Percentiles rank a stretch among this genome's conserved stretches.
phyloP scores from a whole-genome alignment of 1,140 invertebrate genomes.

The Chironomus tepperi region DNA sequence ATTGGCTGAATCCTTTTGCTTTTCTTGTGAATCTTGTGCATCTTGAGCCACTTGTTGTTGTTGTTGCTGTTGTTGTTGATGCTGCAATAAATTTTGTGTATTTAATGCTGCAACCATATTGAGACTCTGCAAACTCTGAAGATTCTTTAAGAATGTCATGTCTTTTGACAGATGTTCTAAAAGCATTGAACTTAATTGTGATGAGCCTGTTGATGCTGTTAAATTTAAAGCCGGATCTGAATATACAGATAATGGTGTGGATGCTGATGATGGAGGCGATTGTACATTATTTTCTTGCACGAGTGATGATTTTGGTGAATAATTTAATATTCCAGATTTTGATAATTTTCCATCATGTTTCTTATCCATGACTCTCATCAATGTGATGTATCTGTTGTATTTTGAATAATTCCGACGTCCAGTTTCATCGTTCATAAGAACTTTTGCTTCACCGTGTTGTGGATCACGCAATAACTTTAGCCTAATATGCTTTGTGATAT shows the following conservation, averaged over 20 bases:
- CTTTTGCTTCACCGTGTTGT: constrained; percentile 64
- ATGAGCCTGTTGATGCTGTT: constrained; percentile 33
- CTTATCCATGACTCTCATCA: constrained; percentile 48
- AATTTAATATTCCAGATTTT: constrained; percentile 38
- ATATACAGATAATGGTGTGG: constrained; percentile 3
- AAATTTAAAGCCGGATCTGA: constrained; percentile 27
- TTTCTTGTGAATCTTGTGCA: constrained; percentile 32
- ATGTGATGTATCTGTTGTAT: constrained; percentile 78
- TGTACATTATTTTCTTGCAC: background rate
- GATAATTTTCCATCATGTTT: constrained; percentile 40
- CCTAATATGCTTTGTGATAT: constrained; percentile 92
- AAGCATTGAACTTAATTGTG: background rate
- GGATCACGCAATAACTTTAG: constrained; percentile 75
- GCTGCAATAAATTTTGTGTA: background rate
- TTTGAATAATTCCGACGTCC: constrained; percentile 85
- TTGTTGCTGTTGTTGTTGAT: constrained; percentile 7
- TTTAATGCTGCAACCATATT: constrained; percentile 10
- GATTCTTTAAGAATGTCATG: constrained; percentile 1
- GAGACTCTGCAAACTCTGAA: background rate
- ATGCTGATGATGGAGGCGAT: constrained; percentile 1
- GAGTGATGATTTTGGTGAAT: constrained; percentile 17
- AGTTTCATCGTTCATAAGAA: constrained; percentile 84
- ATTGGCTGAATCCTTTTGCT: constrained; percentile 36
- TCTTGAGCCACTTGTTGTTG: constrained; percentile 32
- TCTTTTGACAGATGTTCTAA: background rate